Base-by-base conservation (phyloP, 2,888 invertebrate genomes). In the Drosophila limbata region DNA sequence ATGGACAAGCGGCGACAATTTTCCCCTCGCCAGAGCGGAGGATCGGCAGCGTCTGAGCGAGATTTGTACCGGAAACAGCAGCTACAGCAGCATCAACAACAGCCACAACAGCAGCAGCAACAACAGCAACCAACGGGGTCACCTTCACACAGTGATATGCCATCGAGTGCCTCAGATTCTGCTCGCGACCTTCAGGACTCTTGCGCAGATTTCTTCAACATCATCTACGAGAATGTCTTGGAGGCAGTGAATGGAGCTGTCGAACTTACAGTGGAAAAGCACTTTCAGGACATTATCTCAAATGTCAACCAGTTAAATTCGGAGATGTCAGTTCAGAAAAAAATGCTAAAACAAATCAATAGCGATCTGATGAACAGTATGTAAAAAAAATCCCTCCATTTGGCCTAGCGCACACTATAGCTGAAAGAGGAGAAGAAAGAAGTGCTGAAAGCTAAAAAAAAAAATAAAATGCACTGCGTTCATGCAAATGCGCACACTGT, bases 131-230 rank as follows among this genome's bases (percentile, higher is more conserved):
- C 50, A 44, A n/a, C 50, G 21, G 37, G 21, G 2, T 9, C 5
- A 8, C 1, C 28, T 11, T 4, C 55, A 3, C 9, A 21, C 1
- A 47, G 13, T 10, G 39, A 60, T 1, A 9, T 56, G 17, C 33
- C 66, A 42, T n/a, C 48, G 1, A 40, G 35, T 37, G n/a, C 1
- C n/a, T 1, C 21, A 4, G 61, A 71, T 33, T 19, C 66, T 13
- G 64, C 47, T 37, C 73, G 61, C 9, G 73, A 68, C 9, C 50
- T 77, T 10, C 78, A 89, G 48, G 89, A 92, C 1, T 80, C 90
- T n/a, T 89, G 88, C 40, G 79, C 79, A 6, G 91, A 90, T 50
- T 91, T 92, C 48, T 84, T 91, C 3, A 89, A 80, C 59, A 80
- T 88, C 9, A 76, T 92, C 4, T 84, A 88, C 28, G 91, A 91